Evolutionary conservation across 2,888 invertebrate genomes (phyloP), one percentile per base, ranked within the genome.

Genomic region (Dicranocentrus wangi): DNA sequence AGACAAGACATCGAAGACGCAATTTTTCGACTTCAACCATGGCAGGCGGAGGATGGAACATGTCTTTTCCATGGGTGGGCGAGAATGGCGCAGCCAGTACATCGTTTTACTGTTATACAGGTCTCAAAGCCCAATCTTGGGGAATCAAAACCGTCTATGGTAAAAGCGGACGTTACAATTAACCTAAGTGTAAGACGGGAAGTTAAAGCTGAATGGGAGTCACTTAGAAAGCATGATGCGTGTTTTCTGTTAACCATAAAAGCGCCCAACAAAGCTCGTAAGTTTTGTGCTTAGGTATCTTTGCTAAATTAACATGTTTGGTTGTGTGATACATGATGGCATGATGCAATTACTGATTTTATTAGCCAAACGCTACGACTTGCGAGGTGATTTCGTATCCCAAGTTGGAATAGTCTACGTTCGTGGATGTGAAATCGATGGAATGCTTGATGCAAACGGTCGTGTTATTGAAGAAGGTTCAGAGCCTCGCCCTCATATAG

Each of bases 21-120:
- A 3, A 94, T 99, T 0, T 95, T 95, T 88, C 92, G 99, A 87
- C 91, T 99, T 88, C 94, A 97, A 87, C 99, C 99, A 69, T 98
- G 98, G 94, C 92, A 92, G 88, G 91, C 96, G 0, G 98, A 98
- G 90, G 96, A 97, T 88, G 93, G 91, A 0, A 92, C 92, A 70
- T 92, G 94, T 0, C 94, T 95, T 87, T 99, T 97, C 90, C 98
- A 98, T 15, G 99, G 99, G 1, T 99, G 99, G 99, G 98, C 99
- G 0, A 91, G 99, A 83, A 99, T 99, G 99, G 99, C 99, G 0
- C 94, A 98, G 87, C 96, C 98, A 0, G 94, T 99, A 76, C 92
- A 93, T 8, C 93, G 93, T 81, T 99, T 99, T 89, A 94, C 95
- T 1, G 95, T 99, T 0, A 96, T 98, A 7, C 81, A 81, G 43